phyloP scores from a whole-genome alignment of 2,113 vertebrate species.

The Alethe castanea region DNA sequence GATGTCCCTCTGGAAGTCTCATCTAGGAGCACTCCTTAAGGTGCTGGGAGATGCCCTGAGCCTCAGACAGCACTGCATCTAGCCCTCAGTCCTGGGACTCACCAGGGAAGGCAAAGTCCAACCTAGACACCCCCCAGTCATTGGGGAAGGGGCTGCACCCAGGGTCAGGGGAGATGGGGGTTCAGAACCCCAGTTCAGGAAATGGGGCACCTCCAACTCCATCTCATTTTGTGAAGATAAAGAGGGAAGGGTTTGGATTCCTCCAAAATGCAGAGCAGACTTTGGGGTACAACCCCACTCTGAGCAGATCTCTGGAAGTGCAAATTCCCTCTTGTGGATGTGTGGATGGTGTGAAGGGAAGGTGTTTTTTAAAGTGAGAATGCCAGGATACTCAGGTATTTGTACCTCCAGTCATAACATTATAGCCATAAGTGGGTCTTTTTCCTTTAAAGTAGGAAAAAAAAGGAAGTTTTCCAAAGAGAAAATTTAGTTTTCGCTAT shows the following conservation, averaged over 20 bases:
- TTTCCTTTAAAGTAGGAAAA: background rate
- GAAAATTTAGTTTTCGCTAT: background rate
- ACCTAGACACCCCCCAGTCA: background rate
- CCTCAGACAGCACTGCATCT: too few species aligned
- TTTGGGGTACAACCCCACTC: background rate
- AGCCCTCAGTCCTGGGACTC: background rate
- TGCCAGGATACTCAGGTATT: background rate
- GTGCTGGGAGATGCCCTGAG: too few species aligned
- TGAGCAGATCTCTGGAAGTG: background rate
- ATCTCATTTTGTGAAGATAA: background rate
- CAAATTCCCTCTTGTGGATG: background rate
- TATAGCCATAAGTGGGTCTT: background rate
- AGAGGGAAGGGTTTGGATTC: background rate
- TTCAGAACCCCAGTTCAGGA: background rate
- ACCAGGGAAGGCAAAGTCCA: background rate
- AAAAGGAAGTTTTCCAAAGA: background rate
- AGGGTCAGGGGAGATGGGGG: background rate
- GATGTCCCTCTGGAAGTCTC: too few species aligned
- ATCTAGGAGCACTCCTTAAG: too few species aligned
- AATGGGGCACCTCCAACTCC: background rate
- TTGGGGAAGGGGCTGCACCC: background rate
- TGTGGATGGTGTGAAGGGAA: background rate
- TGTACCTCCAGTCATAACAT: fast-evolving
- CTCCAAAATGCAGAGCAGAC: fast-evolving
- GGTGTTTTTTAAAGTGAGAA: background rate